Percentiles rank a stretch among this genome's conserved stretches.
phyloP scores from a whole-genome alignment of 2,113 vertebrate genomes.

The Martes martes region DNA sequence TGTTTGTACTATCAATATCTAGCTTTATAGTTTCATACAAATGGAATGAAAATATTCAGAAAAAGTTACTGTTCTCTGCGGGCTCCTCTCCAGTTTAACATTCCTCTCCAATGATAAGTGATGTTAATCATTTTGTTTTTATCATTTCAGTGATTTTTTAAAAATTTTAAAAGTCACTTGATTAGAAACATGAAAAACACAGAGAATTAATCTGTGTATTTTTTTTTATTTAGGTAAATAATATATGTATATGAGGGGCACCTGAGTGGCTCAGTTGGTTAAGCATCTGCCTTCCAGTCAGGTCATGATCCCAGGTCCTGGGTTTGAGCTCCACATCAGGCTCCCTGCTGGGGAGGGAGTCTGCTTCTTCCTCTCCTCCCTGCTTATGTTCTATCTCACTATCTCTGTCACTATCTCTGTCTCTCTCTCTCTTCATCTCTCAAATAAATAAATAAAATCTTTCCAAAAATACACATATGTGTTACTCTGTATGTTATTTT shows the following conservation, averaged over 20 bases:
- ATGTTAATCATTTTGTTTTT: neutral
- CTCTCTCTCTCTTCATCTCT: no score
- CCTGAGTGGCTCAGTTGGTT: no score
- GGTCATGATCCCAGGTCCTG: no score
- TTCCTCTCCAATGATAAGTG: neutral
- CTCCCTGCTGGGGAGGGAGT: no score
- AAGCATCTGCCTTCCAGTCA: no score
- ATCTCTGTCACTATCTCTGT: no score
- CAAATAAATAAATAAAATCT: no score
- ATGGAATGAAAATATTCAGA: neutral
- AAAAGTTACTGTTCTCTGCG: neutral
- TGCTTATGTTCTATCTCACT: no score
- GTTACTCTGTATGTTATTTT: neutral
- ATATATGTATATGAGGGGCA: neutral
- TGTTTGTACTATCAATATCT: neutral
- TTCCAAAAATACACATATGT: neutral
- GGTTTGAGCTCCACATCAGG: no score
- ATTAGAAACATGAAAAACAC: neutral
- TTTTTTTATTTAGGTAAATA: neutral
- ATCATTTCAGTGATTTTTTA: neutral
- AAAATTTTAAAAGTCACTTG: neutral
- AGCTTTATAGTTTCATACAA: neutral
- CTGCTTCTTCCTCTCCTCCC: no score
- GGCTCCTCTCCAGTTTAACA: neutral
- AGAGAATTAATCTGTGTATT: neutral